Percentiles rank a stretch among this genome's conserved stretches.
Conservation (phyloP, 2,797 vertebrate species). For the Nannoperca obscura region DNA sequence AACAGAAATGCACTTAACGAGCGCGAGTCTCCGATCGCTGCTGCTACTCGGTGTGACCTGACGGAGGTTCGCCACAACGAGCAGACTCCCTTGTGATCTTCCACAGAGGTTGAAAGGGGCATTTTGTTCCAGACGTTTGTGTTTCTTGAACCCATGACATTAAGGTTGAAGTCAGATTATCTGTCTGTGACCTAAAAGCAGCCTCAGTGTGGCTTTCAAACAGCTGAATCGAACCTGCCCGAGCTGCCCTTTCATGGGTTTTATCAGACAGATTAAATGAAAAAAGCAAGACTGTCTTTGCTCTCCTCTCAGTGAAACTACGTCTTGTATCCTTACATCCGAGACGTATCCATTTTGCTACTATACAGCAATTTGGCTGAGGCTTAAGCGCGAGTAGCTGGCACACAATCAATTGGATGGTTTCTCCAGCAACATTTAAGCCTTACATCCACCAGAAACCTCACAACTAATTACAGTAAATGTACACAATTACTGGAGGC, state of each 20-base stretch:
- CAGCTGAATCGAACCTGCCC: not conserved
- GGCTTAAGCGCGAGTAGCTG: constrained; percentile 3
- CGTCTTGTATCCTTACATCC: not conserved
- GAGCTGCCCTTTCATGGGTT: not conserved
- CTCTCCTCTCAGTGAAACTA: not conserved
- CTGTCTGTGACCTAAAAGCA: constrained; percentile 18
- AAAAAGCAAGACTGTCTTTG: not conserved
- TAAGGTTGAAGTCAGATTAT: constrained; percentile 57
- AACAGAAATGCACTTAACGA: not conserved
- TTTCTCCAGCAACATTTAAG: constrained; percentile 29
- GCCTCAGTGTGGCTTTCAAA: constrained; percentile 9
- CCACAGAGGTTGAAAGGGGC: constrained; percentile 48
- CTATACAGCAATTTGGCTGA: constrained; percentile 27
- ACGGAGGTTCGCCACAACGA: not conserved
- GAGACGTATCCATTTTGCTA: constrained; percentile 9
- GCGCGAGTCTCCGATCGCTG: not conserved
- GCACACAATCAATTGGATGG: constrained; percentile 45
- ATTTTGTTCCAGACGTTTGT: constrained; percentile 56
- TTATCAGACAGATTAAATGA: not conserved
- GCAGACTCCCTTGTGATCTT: constrained; percentile 44
- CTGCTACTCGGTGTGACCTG: constrained; percentile 1
- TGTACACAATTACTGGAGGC: constrained; percentile 48
- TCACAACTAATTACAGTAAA: constrained; percentile 55
- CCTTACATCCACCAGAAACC: constrained; percentile 42
- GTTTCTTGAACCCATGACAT: constrained; percentile 57